phyloP scores from a whole-genome alignment of 2,797 vertebrate species.

The Euphonia xanthogaster region DNA sequence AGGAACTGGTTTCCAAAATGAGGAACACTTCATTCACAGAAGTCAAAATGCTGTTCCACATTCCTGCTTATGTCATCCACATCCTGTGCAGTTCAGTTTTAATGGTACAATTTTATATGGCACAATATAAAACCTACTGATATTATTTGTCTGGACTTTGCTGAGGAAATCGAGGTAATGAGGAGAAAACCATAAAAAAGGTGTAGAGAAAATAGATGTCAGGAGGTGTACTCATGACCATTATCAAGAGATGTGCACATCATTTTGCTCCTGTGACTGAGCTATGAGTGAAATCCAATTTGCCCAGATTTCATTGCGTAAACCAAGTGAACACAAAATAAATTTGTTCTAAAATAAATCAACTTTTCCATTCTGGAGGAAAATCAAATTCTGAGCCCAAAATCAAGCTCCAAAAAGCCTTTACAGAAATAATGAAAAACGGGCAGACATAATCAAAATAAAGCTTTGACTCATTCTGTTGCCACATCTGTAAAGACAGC shows the following conservation, averaged over 20 bases:
- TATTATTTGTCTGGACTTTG: neutral
- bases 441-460: neutral
- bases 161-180: neutral
- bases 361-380: neutral
- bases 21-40: neutral
- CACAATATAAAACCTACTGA: neutral
- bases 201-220: neutral
- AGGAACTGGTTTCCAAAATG: neutral
- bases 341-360: slow-evolving; percentile 9
- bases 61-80: neutral
- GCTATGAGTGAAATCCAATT: neutral
- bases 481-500: neutral
- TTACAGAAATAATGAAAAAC: neutral
- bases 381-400: neutral
- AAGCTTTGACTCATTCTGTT: neutral
- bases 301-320: neutral
- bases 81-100: neutral
- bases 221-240: neutral
- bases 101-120: neutral
- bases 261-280: neutral
- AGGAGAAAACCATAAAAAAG: neutral
- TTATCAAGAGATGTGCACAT: neutral
- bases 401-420: neutral
- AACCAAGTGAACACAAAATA: slow-evolving; percentile 24
- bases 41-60: neutral